These are phyloP conservation scores for Illadopsis cleaveri DNA, from an alignment of 2,113 vertebrate species.

Conservation along the genomic window DNA sequence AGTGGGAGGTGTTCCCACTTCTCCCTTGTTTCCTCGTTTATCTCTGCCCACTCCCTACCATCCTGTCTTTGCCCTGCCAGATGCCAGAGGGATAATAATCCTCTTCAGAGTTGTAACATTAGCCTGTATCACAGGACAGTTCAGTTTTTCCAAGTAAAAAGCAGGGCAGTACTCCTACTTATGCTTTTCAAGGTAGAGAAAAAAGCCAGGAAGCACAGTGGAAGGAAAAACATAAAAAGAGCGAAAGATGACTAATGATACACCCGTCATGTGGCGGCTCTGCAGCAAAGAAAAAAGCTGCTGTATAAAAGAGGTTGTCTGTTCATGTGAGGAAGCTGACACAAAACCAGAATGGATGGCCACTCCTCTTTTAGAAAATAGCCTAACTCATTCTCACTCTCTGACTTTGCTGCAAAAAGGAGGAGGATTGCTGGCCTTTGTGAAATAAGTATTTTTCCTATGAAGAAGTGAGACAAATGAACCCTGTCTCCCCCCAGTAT, in stretches of 20 bases:
- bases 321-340: not conserved
- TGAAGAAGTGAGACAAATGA: not conserved
- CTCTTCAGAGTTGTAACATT: not conserved
- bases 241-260: not conserved
- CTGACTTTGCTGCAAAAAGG: not conserved
- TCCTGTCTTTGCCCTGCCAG: not conserved
- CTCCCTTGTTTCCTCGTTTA: not conserved
- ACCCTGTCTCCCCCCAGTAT: not conserved
- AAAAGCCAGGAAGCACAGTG: not conserved
- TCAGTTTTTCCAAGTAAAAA: not conserved
- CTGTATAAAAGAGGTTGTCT: not conserved
- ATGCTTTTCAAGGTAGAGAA: not conserved
- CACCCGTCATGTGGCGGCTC: accelerated
- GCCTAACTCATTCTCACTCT: not conserved
- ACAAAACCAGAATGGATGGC: not conserved
- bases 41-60: not conserved
- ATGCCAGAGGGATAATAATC: not conserved
- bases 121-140: not conserved
- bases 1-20: not conserved
- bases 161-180: not conserved
- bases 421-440: not conserved
- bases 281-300: not conserved
- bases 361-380: not conserved
- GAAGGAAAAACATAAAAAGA: not conserved
- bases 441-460: not conserved